Conservation (phyloP, 2,888 invertebrate species). For the Eremobia ochroleuca region DNA sequence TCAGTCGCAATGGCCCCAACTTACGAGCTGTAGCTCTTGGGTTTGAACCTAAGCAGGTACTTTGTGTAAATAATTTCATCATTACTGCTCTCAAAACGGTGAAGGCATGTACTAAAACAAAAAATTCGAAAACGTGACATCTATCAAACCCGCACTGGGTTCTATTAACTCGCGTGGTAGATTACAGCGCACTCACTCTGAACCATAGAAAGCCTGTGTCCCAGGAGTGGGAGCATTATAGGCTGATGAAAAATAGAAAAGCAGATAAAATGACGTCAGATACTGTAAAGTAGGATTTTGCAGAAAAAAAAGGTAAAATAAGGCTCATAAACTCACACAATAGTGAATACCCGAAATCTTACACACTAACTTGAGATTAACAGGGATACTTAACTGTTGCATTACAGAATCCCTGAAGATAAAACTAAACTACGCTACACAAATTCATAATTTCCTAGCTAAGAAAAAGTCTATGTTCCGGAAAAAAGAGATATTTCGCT, state of each 20-base stretch:
- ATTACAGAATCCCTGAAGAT: neutral
- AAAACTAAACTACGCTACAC: neutral
- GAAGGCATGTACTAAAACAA: no score
- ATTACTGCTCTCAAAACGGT: no score
- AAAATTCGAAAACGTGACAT: no score
- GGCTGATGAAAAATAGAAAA: neutral
- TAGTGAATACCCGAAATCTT: neutral
- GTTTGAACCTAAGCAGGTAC: no score
- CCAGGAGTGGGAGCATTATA: no score
- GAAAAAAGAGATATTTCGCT: conserved; percentile 19
- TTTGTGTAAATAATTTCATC: no score
- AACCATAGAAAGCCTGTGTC: no score
- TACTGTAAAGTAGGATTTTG: neutral
- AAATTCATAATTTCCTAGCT: neutral
- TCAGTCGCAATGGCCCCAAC: no score
- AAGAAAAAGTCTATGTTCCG: neutral
- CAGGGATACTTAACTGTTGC: neutral
- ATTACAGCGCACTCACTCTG: no score
- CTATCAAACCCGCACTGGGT: no score
- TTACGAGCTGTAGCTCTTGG: no score
- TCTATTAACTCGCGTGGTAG: no score
- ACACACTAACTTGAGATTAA: neutral
- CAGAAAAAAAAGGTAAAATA: neutral
- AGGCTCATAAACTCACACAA: neutral
- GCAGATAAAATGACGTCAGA: neutral